These are phyloP conservation scores for Selene dorsalis DNA, from an alignment of 2,797 vertebrate genomes.

Conservation along the genomic window DNA sequence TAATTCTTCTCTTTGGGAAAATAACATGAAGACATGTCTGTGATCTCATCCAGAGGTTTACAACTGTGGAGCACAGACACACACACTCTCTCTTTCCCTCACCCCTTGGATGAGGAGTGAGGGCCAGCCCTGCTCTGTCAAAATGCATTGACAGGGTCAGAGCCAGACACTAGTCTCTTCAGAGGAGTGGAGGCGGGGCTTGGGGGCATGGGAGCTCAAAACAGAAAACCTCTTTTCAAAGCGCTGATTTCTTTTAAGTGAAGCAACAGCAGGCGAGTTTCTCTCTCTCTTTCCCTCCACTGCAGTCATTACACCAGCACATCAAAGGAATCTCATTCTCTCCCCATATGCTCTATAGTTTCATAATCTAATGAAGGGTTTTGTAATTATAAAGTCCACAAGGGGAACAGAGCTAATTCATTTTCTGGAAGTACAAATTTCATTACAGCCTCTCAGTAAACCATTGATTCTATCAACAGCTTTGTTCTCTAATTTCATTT, in stretches of 20 bases:
- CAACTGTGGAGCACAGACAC: constrained; percentile 24
- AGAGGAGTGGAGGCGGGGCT: constrained; percentile 27
- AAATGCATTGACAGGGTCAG: constrained; percentile 54
- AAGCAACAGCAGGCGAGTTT: constrained; percentile 56
- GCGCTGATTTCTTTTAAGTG: constrained; percentile 59
- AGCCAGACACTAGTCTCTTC: constrained; percentile 29
- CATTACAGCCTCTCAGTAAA: constrained; percentile 68
- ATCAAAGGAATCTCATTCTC: constrained; percentile 73
- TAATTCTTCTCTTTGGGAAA: constrained; percentile 39
- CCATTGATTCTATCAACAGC: constrained; percentile 53
- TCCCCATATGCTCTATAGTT: constrained; percentile 74
- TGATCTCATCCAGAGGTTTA: constrained; percentile 10
- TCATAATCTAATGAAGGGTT: constrained; percentile 80
- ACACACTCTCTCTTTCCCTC: constrained; percentile 14
- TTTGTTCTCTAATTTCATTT: constrained; percentile 64
- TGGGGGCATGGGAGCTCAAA: constrained; percentile 13
- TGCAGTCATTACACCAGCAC: constrained; percentile 73
- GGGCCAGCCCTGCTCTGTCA: constrained; percentile 32
- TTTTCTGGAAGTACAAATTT: constrained; percentile 76
- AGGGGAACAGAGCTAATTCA: constrained; percentile 70
- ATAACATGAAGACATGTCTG: constrained; percentile 27
- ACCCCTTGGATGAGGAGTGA: constrained; percentile 34
- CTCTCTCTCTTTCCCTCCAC: constrained; percentile 2
- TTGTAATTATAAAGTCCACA: constrained; percentile 78
- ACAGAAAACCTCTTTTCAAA: constrained; percentile 47